Conservation (phyloP, 1,140 invertebrate genomes). For the Hypothenemus hampei region DNA sequence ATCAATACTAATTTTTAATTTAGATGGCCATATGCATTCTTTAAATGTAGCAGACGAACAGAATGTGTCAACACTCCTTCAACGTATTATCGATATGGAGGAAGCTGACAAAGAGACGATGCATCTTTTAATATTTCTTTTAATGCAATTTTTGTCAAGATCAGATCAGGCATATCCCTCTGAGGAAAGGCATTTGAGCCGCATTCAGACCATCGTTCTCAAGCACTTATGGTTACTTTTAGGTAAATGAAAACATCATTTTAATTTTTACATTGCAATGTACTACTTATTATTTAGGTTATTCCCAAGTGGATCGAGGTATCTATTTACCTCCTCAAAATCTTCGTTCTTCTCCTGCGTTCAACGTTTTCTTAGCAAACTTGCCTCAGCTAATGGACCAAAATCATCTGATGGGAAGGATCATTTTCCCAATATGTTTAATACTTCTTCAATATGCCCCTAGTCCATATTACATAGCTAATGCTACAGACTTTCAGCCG, state of each 20-base stretch:
- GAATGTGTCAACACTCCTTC: slow-evolving; percentile 61
- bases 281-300: slow-evolving; percentile 62
- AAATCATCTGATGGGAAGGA: slow-evolving; percentile 86
- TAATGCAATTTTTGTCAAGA: slow-evolving; percentile 91
- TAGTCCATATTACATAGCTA: slow-evolving; percentile 59
- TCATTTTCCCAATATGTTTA: slow-evolving; percentile 79
- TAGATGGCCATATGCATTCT: slow-evolving; percentile 75
- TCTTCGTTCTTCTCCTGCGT: slow-evolving; percentile 83
- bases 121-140: slow-evolving; percentile 88
- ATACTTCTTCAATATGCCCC: slow-evolving; percentile 85
- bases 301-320: slow-evolving; percentile 82
- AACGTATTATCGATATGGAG: slow-evolving; percentile 85
- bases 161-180: slow-evolving; percentile 73
- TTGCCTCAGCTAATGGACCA: slow-evolving; percentile 90
- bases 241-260: slow-evolving; percentile 4
- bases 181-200: slow-evolving; percentile 74
- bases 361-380: slow-evolving; percentile 92
- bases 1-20: too few relatives aligned
- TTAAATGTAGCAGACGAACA: slow-evolving; percentile 67
- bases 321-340: slow-evolving; percentile 88
- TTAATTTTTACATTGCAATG: neutral
- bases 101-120: slow-evolving; percentile 94
- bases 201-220: slow-evolving; percentile 82
- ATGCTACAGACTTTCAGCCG: slow-evolving; percentile 50
- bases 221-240: slow-evolving; percentile 84